Conservation (phyloP, 92 coral and sea anemone species). For the Porites rus region DNA sequence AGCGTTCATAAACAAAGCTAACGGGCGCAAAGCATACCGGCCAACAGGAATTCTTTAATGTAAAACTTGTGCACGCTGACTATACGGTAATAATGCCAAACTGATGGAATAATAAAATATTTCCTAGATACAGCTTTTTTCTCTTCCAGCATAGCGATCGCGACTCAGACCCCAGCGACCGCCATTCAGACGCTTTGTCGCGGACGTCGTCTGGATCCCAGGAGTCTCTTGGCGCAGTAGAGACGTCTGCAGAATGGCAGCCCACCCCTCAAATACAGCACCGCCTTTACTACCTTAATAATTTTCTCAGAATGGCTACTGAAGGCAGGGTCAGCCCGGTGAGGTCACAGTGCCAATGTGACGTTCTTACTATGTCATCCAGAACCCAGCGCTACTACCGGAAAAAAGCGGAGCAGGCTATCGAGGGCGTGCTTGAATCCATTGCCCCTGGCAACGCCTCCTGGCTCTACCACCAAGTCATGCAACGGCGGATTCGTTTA, state of each 20-base stretch:
- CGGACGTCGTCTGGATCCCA: conserved; percentile 39
- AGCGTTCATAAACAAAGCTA: conserved; percentile 26
- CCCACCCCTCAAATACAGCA: conserved; percentile 57
- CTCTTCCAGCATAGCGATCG: conserved; percentile 15
- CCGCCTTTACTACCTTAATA: conserved; percentile 43
- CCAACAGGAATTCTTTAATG: conserved; percentile 1
- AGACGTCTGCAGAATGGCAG: conserved; percentile 53
- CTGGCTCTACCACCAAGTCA: conserved; percentile 50
- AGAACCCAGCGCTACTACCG: conserved; percentile 47
- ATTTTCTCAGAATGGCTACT: conserved; percentile 31
- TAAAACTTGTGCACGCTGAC: conserved; percentile 16
- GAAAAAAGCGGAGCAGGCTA: conserved; percentile 47
- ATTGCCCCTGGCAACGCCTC: conserved; percentile 62
- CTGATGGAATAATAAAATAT: background rate
- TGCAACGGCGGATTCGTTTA: conserved; percentile 2
- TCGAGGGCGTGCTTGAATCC: conserved; percentile 50
- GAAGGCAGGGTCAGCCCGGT: conserved; percentile 66
- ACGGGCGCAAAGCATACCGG: conserved; percentile 19
- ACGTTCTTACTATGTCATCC: conserved; percentile 46
- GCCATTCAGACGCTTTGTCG: conserved; percentile 17
- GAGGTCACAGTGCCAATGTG: conserved; percentile 52
- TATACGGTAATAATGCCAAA: conserved; percentile 14
- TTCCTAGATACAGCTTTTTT: conserved; percentile 1
- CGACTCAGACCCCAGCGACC: conserved; percentile 14
- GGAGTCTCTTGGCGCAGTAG: too few relatives aligned